Base-by-base conservation (phyloP, 2,113 vertebrate species). In the Esox niger region DNA sequence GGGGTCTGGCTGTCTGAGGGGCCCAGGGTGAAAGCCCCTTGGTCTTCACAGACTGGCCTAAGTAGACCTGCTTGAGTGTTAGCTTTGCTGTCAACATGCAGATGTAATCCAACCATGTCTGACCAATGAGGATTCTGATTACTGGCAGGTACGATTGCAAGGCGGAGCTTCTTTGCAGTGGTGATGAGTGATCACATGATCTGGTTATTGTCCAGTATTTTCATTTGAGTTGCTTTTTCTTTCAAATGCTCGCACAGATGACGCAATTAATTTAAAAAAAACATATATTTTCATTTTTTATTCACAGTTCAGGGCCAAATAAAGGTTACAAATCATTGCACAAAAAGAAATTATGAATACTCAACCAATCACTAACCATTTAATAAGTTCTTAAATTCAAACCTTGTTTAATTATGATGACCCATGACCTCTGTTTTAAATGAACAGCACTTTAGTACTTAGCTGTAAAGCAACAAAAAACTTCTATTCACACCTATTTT, bases 381-480 rank as follows among this genome's bases (percentile, higher is more conserved):
- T 31, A 6, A 33, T 11, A 32, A 13, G 43, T 4, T 25, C n/a
- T 15, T 43, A 17, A 15, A 43, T 2, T 17, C n/a, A 43, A 43
- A 43, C 11, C 38, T 43, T 17, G 38, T 15, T 43, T 4, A 15
- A 43, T 15, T 15, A 1, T 43, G 38, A 43, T 43, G 38, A 43
- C 38, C 38, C 17, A 20, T 52, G n/a, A 52, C n/a, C 70, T 35
- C 27, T 52, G 33, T 69, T 64, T 27, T 58, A 35, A 3, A 69
- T 30, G 3, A 69, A 29, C 20, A 11, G 79, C 81, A 83, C 82
- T 82, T 86, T 81, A 83, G 69, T 38, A 68, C 68, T 74, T 74
- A 79, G 35, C 55, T 47, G 30, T 71, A 26, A 38, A 68, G 62
- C 78, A 74, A 62, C 70, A 76, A 77, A 82, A 69, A 62, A n/a